phyloP scores from a whole-genome alignment of 2,797 vertebrate genomes.

The Poeciliopsis paucimaculata region DNA sequence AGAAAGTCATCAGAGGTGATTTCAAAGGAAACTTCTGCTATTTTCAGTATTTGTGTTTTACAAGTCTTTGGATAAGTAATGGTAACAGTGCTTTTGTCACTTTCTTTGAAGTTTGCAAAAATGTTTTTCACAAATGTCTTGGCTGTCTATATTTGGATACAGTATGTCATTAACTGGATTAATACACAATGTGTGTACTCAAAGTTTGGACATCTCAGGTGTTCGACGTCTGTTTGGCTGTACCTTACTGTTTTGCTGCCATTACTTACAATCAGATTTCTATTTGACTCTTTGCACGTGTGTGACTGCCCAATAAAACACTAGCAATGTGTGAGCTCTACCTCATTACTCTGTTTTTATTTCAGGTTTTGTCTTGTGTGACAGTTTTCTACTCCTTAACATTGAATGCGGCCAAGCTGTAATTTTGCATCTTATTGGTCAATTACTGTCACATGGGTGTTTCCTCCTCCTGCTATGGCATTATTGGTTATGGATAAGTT shows the following conservation, averaged over 20 bases:
- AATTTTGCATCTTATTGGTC: conserved; percentile 30
- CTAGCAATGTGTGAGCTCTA: conserved; percentile 78
- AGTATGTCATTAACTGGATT: conserved; percentile 58
- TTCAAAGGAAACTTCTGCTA: conserved; percentile 38
- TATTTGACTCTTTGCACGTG: conserved; percentile 69
- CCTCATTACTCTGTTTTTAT: conserved; percentile 58
- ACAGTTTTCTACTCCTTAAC: background rate
- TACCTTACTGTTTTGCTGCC: conserved; percentile 53
- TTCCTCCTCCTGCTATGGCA: conserved; percentile 6
- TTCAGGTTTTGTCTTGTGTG: conserved; percentile 22
- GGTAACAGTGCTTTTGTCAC: conserved; percentile 41
- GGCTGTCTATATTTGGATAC: conserved; percentile 26
- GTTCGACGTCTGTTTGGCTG: background rate
- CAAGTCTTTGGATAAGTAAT: conserved; percentile 43
- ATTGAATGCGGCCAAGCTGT: conserved; percentile 56
- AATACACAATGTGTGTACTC: conserved; percentile 11
- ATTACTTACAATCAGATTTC: conserved; percentile 60
- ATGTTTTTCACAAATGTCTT: conserved; percentile 53
- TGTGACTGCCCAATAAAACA: conserved; percentile 83
- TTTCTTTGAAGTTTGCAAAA: conserved; percentile 56
- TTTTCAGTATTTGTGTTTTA: conserved; percentile 48
- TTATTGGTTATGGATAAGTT: background rate
- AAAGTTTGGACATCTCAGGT: conserved; percentile 22
- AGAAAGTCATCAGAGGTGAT: conserved; percentile 36
- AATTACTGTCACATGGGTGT: conserved; percentile 28